Conservation (phyloP, 2,797 vertebrate genomes). For the Notolabrus celidotus region DNA sequence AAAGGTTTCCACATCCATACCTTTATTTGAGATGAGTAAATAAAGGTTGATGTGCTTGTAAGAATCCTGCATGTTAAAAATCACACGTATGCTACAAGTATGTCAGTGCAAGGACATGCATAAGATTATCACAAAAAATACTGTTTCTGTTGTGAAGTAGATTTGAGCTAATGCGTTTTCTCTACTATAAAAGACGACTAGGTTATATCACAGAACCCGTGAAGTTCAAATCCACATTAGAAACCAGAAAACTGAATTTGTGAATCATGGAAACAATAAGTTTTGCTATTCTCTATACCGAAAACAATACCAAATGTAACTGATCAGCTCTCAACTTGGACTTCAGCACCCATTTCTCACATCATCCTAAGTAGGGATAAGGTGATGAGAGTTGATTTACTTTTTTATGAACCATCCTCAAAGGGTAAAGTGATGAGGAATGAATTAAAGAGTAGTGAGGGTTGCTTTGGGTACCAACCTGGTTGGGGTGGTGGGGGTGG, state of each 20-base stretch:
- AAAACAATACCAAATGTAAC: neutral
- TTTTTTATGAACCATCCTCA: constrained; percentile 24
- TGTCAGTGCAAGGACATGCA: constrained; percentile 58
- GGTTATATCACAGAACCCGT: neutral
- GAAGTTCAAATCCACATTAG: constrained; percentile 1
- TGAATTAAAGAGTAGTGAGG: constrained; percentile 34
- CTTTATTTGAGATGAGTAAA: constrained; percentile 66
- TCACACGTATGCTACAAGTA: constrained; percentile 65
- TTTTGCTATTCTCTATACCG: neutral
- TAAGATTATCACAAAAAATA: constrained; percentile 35
- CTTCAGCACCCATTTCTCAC: neutral
- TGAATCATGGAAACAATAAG: neutral
- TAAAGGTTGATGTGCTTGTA: constrained; percentile 62
- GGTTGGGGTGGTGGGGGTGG: constrained; percentile 77
- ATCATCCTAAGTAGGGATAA: neutral
- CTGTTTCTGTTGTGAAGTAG: constrained; percentile 5
- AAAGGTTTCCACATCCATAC: constrained; percentile 40
- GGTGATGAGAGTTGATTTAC: neutral
- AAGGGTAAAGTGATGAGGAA: constrained; percentile 2
- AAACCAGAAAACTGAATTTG: constrained; percentile 4
- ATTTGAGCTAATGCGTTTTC: constrained; percentile 1
- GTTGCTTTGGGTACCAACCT: constrained; percentile 83
- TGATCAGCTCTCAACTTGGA: neutral
- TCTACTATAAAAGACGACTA: neutral
- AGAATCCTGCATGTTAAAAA: constrained; percentile 37